Conservation (phyloP, 2,888 invertebrate genomes). For the Choreutis nemorana region DNA sequence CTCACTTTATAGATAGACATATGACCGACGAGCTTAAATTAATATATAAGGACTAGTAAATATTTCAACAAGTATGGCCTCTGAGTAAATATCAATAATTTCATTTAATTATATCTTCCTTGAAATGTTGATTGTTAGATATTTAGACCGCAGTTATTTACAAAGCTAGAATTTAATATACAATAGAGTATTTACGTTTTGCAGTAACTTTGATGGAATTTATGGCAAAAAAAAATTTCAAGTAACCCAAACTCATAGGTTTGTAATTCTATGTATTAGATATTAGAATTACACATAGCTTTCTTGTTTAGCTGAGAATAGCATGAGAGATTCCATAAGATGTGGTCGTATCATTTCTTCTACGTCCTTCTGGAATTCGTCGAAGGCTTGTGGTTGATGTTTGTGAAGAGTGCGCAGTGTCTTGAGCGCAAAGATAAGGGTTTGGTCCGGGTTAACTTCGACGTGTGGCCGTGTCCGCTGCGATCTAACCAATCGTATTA, state of each 20-base stretch:
- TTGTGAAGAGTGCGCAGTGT: slow-evolving; percentile 54
- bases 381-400: slow-evolving; percentile 45
- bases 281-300: slow-evolving; percentile 77
- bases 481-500: slow-evolving; percentile 73
- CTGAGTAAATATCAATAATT: slow-evolving; percentile 19
- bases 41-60: slow-evolving; percentile 26
- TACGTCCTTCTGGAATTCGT: slow-evolving; percentile 63
- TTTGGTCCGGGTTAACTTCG: slow-evolving; percentile 49
- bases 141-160: too few relatives aligned
- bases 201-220: too few relatives aligned
- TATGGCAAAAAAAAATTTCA: slow-evolving; percentile 17
- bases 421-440: slow-evolving; percentile 51
- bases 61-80: slow-evolving; percentile 43
- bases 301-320: slow-evolving; percentile 81
- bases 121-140: too few relatives aligned
- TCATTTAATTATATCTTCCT: too few relatives aligned
- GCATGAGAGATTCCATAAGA: slow-evolving; percentile 79
- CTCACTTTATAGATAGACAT: too few relatives aligned
- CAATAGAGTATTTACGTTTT: too few relatives aligned
- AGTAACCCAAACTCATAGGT: too few relatives aligned
- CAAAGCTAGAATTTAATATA: too few relatives aligned
- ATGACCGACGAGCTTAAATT: too few relatives aligned
- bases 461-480: slow-evolving; percentile 39
- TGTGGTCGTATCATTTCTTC: slow-evolving; percentile 78
- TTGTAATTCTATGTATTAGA: too few relatives aligned